Evolutionary conservation across 1,140 invertebrate genomes (phyloP).

Genomic region (Proctacanthus coquilletti): DNA sequence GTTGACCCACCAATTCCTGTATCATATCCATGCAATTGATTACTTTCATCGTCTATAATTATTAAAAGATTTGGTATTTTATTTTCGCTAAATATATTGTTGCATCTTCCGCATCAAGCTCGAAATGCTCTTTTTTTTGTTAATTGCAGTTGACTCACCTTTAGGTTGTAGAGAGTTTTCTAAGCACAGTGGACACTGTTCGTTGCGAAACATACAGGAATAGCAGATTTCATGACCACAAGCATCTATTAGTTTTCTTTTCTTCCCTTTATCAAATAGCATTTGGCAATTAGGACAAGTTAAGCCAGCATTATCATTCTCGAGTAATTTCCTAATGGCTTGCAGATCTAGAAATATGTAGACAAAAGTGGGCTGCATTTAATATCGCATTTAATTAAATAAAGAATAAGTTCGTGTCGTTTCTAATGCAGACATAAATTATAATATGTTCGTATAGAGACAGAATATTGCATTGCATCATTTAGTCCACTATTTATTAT

Average conservation of each 20-base stretch:
- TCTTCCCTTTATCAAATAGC: conserved; percentile 90
- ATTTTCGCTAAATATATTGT: too few relatives aligned
- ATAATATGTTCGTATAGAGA: too few relatives aligned
- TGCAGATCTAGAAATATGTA: conserved; percentile 50
- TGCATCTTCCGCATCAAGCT: too few relatives aligned
- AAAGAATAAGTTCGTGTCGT: too few relatives aligned
- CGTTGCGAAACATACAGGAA: conserved; percentile 81
- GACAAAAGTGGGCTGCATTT: too few relatives aligned
- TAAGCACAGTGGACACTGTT: conserved; percentile 74
- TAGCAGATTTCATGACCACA: conserved; percentile 90
- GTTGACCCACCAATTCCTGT: conserved; percentile 29
- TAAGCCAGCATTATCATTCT: conserved; percentile 35
- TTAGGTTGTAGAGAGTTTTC: conserved; percentile 29
- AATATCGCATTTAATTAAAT: too few relatives aligned
- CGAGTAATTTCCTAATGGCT: conserved; percentile 38
- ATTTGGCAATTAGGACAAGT: conserved; percentile 72
- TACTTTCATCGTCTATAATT: too few relatives aligned
- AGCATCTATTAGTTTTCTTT: conserved; percentile 80
- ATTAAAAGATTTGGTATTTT: too few relatives aligned
- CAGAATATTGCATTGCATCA: too few relatives aligned
- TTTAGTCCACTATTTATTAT: too few relatives aligned
- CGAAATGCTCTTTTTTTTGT: background rate
- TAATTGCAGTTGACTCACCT: conserved; percentile 15
- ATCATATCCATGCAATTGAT: conserved; percentile 26
- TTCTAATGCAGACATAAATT: too few relatives aligned